Evolutionary conservation across 2,888 invertebrate species (phyloP), one percentile per base, ranked within the genome.

Genomic region (Drosophila multiciliata): DNA sequence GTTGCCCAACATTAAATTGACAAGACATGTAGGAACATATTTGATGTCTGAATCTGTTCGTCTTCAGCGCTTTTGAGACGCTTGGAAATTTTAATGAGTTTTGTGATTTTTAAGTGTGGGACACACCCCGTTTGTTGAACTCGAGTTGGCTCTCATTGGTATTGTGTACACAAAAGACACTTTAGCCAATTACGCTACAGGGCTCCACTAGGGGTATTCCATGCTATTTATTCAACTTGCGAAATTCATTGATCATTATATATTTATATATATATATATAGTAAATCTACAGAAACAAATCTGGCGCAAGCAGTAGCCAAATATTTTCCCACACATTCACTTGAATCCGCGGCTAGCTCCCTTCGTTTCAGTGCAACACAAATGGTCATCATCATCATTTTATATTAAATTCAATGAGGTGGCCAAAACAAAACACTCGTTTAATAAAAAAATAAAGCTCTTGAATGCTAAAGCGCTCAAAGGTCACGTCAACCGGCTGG

Each of bases 401-500:
- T 70, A 45, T 69, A 54, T 61, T 67, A 42, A 78, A 75, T 72
- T 72, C 59, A 73, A 71, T 65, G 66, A 73, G 78, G 8, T 48
- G 61, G 42, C 57, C 61, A 58, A 72, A 66, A 70, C 45, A 55
- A 50, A 54, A 49, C 36, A 54, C 59, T 55, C n/a, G 38, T 55
- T 55, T 55, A 38, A 45, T 15, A 45, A 54, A 26, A 55, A 70
- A 63, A 12, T 62, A 65, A 54, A 66, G 61, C 60, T 62, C 52
- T 57, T 68, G 61, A 75, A 75, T 75, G 75, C 77, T 83, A 73
- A 87, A 70, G 63, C 82, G 48, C 81, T 79, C 87, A 90, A 87
- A 87, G 87, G 87, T 90, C 87, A 90, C 59, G 42, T 58, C 78
- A 84, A 89, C 87, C 85, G 79, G 86, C 83, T 80, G 82, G 54